Conservation (phyloP, 1,140 invertebrate genomes). For the Atta colombica region DNA sequence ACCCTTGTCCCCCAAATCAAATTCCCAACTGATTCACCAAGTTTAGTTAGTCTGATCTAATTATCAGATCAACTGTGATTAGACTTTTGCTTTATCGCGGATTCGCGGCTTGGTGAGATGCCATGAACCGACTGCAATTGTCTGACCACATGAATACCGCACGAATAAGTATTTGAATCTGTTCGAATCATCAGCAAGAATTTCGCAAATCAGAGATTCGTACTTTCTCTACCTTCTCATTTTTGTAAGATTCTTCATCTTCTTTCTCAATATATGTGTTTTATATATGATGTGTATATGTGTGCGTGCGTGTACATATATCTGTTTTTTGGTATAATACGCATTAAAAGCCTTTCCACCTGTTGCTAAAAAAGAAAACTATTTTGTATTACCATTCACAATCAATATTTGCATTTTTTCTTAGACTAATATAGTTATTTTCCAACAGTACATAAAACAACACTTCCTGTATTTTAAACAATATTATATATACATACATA, state of each 20-base stretch:
- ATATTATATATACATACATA: no score
- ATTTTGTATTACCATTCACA: not conserved
- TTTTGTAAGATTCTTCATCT: not conserved
- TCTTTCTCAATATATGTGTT: not conserved
- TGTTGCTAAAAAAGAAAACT: conserved; percentile 74
- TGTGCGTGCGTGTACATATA: not conserved
- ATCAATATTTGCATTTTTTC: conserved; percentile 43
- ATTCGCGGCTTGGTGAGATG: conserved; percentile 63
- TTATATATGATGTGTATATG: not conserved
- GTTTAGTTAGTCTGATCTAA: conserved; percentile 72
- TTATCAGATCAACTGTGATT: conserved; percentile 72
- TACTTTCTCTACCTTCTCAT: not conserved
- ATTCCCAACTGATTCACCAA: conserved; percentile 17
- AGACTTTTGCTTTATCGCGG: conserved; percentile 74
- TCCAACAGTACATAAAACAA: not conserved
- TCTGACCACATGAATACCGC: conserved; percentile 14
- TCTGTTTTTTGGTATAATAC: conserved; percentile 26
- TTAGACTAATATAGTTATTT: conserved; percentile 6
- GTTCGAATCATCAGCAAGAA: not conserved
- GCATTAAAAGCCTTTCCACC: conserved; percentile 64
- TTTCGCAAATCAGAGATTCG: not conserved
- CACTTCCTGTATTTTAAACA: not conserved
- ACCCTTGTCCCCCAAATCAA: conserved; percentile 3
- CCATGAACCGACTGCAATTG: conserved; percentile 40
- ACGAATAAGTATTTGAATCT: not conserved